A percentile compares a stretch with the other conserved stretches of the same genome.
phyloP scores from a whole-genome alignment of 2,113 vertebrate genomes.

The Terrapene triunguis region DNA sequence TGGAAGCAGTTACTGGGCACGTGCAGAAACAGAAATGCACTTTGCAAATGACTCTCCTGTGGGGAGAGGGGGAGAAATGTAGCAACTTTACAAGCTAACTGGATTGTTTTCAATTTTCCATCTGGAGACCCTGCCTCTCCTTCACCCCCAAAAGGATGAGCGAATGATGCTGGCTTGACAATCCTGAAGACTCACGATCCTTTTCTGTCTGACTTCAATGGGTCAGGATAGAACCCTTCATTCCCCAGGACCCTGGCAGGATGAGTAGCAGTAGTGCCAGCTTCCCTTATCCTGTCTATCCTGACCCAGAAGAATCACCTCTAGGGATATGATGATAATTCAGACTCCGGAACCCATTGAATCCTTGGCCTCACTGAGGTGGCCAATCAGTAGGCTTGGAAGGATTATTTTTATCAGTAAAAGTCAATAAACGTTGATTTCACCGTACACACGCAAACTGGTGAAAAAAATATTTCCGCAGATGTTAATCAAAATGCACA shows the following conservation, averaged over 20 bases:
- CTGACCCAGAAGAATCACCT: background rate
- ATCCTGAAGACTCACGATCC: too few species aligned
- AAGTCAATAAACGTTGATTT: background rate
- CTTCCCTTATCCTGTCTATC: background rate
- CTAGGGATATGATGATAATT: background rate
- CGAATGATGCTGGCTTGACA: background rate
- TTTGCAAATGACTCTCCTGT: background rate
- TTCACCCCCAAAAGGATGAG: background rate
- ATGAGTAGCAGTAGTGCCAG: background rate
- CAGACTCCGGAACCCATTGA: background rate
- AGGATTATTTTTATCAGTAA: background rate
- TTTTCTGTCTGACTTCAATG: background rate
- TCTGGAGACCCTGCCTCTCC: background rate
- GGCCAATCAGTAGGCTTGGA: background rate
- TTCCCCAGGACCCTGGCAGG: background rate
- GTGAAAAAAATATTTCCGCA: background rate
- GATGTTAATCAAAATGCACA: background rate
- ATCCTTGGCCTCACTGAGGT: rapidly evolving
- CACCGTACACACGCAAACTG: background rate
- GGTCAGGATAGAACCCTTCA: background rate
- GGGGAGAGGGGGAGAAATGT: background rate
- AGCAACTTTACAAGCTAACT: background rate
- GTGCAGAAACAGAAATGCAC: background rate
- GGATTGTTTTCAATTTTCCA: background rate
- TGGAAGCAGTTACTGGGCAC: background rate